phyloP scores from a whole-genome alignment of 2,888 invertebrate species.

The Myopa tessellatipennis region DNA sequence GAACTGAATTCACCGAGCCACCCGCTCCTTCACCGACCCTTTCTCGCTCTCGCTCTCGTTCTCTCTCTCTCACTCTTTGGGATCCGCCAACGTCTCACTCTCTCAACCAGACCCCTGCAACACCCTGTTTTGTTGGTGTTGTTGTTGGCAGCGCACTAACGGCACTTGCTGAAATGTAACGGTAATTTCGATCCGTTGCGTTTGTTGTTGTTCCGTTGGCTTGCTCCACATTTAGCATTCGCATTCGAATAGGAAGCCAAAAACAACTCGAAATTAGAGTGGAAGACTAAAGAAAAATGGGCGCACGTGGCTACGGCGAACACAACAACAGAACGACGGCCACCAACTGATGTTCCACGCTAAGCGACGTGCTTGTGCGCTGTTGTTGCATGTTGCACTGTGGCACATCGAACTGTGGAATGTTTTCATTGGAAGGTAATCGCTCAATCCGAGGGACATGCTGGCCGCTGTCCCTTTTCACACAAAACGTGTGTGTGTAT shows the following conservation, averaged over 20 bases:
- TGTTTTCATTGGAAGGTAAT: too few relatives aligned
- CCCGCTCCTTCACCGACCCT: background rate
- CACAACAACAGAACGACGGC: conserved; percentile 27
- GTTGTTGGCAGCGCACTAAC: conserved; percentile 33
- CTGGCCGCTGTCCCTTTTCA: too few relatives aligned
- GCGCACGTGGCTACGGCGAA: conserved; percentile 6
- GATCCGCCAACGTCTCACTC: too few relatives aligned
- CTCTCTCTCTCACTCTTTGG: background rate
- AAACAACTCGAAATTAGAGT: background rate
- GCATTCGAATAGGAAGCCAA: conserved; percentile 19
- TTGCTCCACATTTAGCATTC: conserved; percentile 44
- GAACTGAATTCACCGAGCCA: too few relatives aligned
- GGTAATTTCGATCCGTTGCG: conserved; percentile 40
- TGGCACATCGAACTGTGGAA: background rate
- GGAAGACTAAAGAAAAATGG: background rate
- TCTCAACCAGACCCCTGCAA: too few relatives aligned
- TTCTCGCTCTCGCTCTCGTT: background rate
- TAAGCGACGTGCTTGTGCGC: background rate
- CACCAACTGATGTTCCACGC: conserved; percentile 37
- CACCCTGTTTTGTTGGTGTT: conserved; percentile 21
- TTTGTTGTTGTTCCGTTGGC: conserved; percentile 38
- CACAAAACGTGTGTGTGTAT: background rate
- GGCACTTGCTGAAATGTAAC: conserved; percentile 41
- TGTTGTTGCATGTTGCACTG: background rate
- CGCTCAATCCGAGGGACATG: too few relatives aligned